phyloP scores from a whole-genome alignment of 2,888 invertebrate species.

The Cryptophagus acutangulus region DNA sequence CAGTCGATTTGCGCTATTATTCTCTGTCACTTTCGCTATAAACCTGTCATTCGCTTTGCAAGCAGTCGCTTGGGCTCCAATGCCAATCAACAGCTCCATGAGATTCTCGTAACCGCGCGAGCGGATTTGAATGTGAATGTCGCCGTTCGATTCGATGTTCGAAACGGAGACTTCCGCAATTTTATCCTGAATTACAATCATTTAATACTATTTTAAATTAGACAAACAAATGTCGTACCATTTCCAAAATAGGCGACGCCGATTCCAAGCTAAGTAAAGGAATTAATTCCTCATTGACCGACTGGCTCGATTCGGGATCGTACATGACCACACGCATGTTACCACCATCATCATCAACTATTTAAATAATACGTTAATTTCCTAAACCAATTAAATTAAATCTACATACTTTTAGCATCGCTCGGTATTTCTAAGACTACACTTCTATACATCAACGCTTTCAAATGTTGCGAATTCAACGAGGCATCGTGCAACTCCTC shows the following conservation, averaged over 20 bases:
- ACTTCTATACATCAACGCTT: too few relatives aligned
- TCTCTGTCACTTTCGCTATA: constrained; percentile 27
- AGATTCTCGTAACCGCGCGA: constrained; percentile 40
- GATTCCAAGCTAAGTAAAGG: constrained; percentile 37
- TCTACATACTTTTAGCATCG: constrained; percentile 19
- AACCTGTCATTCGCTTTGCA: constrained; percentile 21
- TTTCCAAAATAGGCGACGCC: constrained; percentile 34
- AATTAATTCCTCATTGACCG: constrained; percentile 39
- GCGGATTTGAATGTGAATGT: constrained; percentile 47
- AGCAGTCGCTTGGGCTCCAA: constrained; percentile 27
- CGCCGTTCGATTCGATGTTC: constrained; percentile 45
- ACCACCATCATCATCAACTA: background rate
- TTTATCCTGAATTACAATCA: constrained; percentile 24
- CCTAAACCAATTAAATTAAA: background rate
- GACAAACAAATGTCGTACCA: constrained; percentile 23
- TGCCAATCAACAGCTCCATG: constrained; percentile 33
- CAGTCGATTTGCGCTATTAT: constrained; percentile 43
- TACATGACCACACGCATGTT: constrained; percentile 39
- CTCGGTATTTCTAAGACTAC: constrained; percentile 47
- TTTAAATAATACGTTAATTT: background rate
- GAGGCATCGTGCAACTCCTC: constrained; percentile 56
- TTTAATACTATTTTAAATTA: background rate
- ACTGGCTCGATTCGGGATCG: constrained; percentile 32
- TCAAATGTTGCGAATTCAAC: too few relatives aligned
- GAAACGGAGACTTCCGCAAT: constrained; percentile 45